A percentile compares a stretch with the other conserved stretches of the same genome.
These are phyloP conservation scores for Pocillopora damicornis DNA, from an alignment of 64 coral and sea anemone genomes.

Conservation along the genomic window DNA sequence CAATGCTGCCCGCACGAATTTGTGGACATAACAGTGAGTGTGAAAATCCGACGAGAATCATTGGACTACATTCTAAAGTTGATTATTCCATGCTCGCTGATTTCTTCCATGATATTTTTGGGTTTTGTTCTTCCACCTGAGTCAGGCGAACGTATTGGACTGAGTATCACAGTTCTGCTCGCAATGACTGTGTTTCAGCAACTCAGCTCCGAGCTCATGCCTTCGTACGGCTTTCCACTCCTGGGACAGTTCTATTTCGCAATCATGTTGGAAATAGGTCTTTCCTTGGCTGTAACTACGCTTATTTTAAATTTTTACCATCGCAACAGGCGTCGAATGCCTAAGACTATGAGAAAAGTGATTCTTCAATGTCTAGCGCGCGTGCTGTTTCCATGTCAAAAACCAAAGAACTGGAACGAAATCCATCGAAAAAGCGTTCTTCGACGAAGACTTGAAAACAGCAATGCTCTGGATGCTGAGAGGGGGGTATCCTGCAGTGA, in stretches of 20 bases:
- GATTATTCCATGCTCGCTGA: conserved; percentile 87
- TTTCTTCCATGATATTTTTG: conserved; percentile 88
- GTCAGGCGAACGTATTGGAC: conserved; percentile 86
- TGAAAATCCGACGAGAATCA: conserved; percentile 62
- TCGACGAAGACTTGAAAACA: background rate
- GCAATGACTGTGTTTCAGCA: conserved; percentile 99
- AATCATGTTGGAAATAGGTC: conserved; percentile 84
- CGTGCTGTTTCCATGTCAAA: conserved; percentile 36
- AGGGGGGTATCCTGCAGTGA: background rate
- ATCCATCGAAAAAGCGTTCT: background rate
- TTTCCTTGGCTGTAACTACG: conserved; percentile 74
- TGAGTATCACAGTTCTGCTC: conserved; percentile 86
- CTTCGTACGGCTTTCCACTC: conserved; percentile 88
- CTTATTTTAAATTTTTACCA: conserved; percentile 95
- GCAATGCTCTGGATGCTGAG: background rate
- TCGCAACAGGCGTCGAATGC: conserved; percentile 71
- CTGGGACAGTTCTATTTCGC: conserved; percentile 90
- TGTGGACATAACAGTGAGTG: conserved; percentile 56
- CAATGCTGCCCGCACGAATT: conserved; percentile 65
- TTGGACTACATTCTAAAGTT: conserved; percentile 80
- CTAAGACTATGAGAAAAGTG: conserved; percentile 42
- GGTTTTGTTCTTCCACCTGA: conserved; percentile 94
- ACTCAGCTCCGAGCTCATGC: conserved; percentile 85
- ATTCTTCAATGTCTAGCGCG: conserved; percentile 50
- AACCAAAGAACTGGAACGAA: conserved; percentile 21